Conservation (phyloP, 1,140 invertebrate species). For the Lasaia peninsularis region DNA sequence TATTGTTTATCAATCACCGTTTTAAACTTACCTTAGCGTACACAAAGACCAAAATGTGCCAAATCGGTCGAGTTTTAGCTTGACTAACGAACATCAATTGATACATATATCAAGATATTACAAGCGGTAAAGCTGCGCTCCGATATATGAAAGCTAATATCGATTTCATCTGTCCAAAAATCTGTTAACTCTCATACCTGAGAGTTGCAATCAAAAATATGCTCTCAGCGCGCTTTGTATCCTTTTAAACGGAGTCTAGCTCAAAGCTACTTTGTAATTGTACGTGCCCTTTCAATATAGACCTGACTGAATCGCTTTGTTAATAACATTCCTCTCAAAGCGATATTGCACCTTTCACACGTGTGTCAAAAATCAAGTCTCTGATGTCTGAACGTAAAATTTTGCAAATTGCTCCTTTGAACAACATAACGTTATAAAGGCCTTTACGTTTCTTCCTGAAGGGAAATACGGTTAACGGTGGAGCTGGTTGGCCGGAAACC, state of each 20-base stretch:
- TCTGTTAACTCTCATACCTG: no score
- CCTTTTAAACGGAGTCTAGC: not conserved
- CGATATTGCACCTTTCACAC: slow-evolving; percentile 1
- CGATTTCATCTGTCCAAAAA: no score
- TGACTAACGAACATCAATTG: no score
- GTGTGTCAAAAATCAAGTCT: slow-evolving; percentile 1
- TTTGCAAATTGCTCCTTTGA: slow-evolving; percentile 6
- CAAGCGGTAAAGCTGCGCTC: no score
- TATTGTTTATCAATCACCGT: no score
- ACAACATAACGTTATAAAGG: not conserved
- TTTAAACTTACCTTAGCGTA: no score
- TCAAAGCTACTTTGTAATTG: not conserved
- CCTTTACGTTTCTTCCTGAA: not conserved
- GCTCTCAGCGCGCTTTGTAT: not conserved
- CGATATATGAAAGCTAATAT: no score
- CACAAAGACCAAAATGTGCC: no score
- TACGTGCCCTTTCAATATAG: not conserved
- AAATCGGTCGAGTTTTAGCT: no score
- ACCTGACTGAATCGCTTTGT: not conserved
- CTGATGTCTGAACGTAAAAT: not conserved
- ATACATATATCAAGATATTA: no score
- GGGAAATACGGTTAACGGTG: not conserved
- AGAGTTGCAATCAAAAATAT: no score
- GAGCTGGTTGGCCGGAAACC: no score
- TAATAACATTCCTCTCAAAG: not conserved